phyloP scores from a whole-genome alignment of 2,888 invertebrate genomes.

The Germaria angustata region DNA sequence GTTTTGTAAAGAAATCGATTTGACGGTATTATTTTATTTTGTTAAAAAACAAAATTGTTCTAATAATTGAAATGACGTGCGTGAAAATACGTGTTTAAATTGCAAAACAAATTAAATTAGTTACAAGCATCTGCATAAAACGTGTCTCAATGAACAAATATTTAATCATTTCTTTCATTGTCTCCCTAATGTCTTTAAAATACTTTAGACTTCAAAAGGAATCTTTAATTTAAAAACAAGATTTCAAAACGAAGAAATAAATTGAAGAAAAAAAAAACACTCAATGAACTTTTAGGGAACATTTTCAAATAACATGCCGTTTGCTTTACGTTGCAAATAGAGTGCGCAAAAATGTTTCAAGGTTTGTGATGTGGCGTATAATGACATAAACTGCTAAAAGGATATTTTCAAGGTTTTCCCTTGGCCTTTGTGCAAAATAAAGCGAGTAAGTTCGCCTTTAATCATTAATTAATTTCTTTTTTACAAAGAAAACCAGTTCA shows the following conservation, averaged over 20 bases:
- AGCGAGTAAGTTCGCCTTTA: slow-evolving; percentile 1
- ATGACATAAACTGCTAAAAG: slow-evolving; percentile 11
- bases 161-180: neutral
- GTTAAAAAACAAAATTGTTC: neutral
- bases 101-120: slow-evolving; percentile 5
- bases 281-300: slow-evolving; percentile 33
- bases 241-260: neutral
- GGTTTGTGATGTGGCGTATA: neutral
- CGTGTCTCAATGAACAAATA: neutral
- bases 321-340: neutral
- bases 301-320: neutral
- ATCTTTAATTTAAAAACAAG: slow-evolving; percentile 3
- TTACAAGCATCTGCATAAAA: neutral
- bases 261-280: neutral
- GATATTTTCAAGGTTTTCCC: neutral
- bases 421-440: neutral
- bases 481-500: neutral
- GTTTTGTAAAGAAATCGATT: neutral
- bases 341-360: slow-evolving; percentile 24
- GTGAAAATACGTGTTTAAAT: slow-evolving; percentile 25
- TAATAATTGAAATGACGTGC: neutral
- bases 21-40: neutral
- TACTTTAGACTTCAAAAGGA: neutral
- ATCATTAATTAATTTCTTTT: neutral
- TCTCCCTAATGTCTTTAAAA: neutral